Percentiles rank a stretch among this genome's conserved stretches.
phyloP scores from a whole-genome alignment of 2,113 vertebrate species.

The Tenrec ecaudatus region DNA sequence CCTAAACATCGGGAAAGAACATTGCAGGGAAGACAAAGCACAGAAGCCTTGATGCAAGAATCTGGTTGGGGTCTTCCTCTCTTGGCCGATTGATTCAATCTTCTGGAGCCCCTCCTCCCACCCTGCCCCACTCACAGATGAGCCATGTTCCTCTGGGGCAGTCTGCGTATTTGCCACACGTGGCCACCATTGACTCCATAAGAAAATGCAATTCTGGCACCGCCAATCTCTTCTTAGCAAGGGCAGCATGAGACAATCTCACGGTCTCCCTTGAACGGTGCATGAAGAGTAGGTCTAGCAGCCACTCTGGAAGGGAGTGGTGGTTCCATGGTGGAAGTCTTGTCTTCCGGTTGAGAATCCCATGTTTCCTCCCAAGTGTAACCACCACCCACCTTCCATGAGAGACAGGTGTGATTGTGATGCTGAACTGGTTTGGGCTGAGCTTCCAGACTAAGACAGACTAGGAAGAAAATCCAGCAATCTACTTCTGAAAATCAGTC shows the following conservation, averaged over 20 bases:
- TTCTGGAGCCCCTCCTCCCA: background rate
- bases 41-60: background rate
- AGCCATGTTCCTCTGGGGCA: too few relatives aligned
- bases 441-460: background rate
- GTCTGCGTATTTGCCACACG: background rate
- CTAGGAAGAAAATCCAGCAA: background rate
- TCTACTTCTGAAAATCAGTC: too few relatives aligned
- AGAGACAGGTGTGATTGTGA: background rate
- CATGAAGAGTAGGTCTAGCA: conserved; percentile 36
- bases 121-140: background rate
- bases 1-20: background rate
- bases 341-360: too few relatives aligned
- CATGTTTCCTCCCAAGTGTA: background rate
- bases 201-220: background rate
- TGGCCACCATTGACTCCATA: background rate
- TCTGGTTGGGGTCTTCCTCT: background rate
- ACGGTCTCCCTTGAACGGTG: background rate
- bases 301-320: too few relatives aligned
- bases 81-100: background rate
- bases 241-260: conserved; percentile 18
- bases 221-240: conserved; percentile 39
- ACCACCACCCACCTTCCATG: background rate
- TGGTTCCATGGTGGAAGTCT: background rate
- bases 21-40: background rate
- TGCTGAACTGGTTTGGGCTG: background rate